Evolutionary conservation across 2,888 invertebrate species (phyloP).

Genomic region (Macrophya alboannulata): DNA sequence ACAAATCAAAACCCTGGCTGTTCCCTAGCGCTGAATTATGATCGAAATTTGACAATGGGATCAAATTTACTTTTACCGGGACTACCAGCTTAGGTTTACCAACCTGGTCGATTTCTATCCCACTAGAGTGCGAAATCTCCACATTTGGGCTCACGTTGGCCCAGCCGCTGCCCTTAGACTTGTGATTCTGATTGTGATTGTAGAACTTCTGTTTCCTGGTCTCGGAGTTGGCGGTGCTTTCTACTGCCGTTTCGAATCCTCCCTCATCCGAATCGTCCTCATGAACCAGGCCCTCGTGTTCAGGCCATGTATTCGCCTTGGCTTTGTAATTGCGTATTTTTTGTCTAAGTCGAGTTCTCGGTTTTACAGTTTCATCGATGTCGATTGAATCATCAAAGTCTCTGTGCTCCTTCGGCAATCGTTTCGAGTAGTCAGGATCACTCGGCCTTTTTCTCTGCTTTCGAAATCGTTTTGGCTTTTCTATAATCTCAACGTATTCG

Average conservation of each 20-base stretch:
- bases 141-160: conserved; percentile 73
- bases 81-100: conserved; percentile 75
- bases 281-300: conserved; percentile 66
- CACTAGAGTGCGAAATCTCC: conserved; percentile 73
- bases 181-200: conserved; percentile 60
- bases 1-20: conserved; percentile 80
- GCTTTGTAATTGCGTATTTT: conserved; percentile 67
- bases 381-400: conserved; percentile 64
- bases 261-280: conserved; percentile 64
- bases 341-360: conserved; percentile 64
- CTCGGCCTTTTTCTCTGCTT: conserved; percentile 70
- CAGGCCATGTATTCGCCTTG: conserved; percentile 67
- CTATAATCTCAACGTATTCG: conserved; percentile 74
- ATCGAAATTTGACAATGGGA: conserved; percentile 78
- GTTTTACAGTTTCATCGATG: conserved; percentile 59
- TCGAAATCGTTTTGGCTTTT: conserved; percentile 70
- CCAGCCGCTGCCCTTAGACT: conserved; percentile 67
- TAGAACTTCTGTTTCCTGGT: conserved; percentile 55
- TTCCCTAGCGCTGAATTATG: conserved; percentile 79
- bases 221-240: conserved; percentile 39
- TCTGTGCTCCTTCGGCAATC: conserved; percentile 75
- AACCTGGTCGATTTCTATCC: conserved; percentile 71
- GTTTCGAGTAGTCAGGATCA: conserved; percentile 66
- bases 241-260: conserved; percentile 57
- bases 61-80: conserved; percentile 74